Evolutionary conservation across 37 sponge, comb jelly and placozoan species (phyloP).

Genomic region (Halisarca cf. caerulea): DNA sequence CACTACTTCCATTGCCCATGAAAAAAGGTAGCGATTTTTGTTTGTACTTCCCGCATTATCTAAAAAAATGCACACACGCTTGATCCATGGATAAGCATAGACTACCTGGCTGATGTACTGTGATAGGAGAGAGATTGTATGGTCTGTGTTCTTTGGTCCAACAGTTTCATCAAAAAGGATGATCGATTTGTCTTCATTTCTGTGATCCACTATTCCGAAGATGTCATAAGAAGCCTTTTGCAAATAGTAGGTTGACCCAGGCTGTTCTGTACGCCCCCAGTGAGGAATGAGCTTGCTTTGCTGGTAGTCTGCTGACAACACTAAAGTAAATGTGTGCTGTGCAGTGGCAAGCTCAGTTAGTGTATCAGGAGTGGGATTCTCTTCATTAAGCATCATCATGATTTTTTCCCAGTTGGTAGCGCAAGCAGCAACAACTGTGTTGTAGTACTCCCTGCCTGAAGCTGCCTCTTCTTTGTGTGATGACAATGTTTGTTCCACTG

Average conservation of each 20-base stretch:
- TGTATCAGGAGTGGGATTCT: not conserved
- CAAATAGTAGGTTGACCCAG: conserved; percentile 38
- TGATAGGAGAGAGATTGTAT: conserved; percentile 36
- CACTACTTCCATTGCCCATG: conserved; percentile 48
- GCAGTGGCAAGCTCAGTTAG: not conserved
- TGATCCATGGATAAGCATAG: conserved; percentile 30
- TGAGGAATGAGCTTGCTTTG: conserved; percentile 57
- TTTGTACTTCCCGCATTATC: conserved; percentile 45
- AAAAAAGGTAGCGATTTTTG: conserved; percentile 41
- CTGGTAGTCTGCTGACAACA: conserved; percentile 49
- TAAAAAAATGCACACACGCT: conserved; percentile 44
- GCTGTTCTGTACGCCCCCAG: conserved; percentile 47
- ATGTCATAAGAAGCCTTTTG: conserved; percentile 46
- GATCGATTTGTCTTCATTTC: not conserved
- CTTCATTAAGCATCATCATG: not conserved
- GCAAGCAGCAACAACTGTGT: not conserved
- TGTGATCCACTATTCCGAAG: conserved; percentile 48
- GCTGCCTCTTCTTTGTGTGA: conserved; percentile 31
- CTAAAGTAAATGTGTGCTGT: conserved; percentile 28
- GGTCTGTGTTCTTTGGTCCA: conserved; percentile 52
- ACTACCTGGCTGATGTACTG: not conserved
- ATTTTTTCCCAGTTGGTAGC: conserved; percentile 22
- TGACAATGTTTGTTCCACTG: not conserved
- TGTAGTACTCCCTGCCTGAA: conserved; percentile 31
- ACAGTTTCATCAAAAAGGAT: conserved; percentile 39